These are phyloP conservation scores for Platysteira castanea DNA, from an alignment of 2,113 vertebrate genomes.

Conservation along the genomic window DNA sequence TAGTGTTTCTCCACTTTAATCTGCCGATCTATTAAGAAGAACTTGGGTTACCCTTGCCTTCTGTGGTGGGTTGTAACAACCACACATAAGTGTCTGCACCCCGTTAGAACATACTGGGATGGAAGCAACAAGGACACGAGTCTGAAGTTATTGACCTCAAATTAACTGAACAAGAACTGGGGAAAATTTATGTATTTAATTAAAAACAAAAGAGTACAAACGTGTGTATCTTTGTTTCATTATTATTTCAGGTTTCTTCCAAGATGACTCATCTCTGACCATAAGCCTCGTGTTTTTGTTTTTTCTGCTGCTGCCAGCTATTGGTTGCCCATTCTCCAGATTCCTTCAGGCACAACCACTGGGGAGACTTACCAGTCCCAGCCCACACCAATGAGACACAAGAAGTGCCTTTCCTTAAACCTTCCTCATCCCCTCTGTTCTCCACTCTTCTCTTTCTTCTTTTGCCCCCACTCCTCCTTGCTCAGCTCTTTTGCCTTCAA, in stretches of 20 bases:
- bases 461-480: neutral
- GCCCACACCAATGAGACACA: neutral
- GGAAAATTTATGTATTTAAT: neutral
- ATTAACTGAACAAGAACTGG: neutral
- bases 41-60: neutral
- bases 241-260: neutral
- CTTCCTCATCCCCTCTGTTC: neutral
- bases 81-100: neutral
- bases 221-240: neutral
- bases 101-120: neutral
- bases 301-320: neutral
- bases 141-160: neutral
- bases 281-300: neutral
- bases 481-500: neutral
- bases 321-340: neutral
- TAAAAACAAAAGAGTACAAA: neutral
- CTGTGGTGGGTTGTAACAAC: fast-evolving
- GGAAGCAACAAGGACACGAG: neutral
- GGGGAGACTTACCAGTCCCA: neutral
- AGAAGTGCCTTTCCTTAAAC: neutral
- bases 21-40: neutral
- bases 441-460: neutral
- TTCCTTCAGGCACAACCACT: neutral
- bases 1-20: neutral
- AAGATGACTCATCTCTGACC: neutral